phyloP scores from a whole-genome alignment of 2,113 vertebrate species.

The Gallinago undulata region DNA sequence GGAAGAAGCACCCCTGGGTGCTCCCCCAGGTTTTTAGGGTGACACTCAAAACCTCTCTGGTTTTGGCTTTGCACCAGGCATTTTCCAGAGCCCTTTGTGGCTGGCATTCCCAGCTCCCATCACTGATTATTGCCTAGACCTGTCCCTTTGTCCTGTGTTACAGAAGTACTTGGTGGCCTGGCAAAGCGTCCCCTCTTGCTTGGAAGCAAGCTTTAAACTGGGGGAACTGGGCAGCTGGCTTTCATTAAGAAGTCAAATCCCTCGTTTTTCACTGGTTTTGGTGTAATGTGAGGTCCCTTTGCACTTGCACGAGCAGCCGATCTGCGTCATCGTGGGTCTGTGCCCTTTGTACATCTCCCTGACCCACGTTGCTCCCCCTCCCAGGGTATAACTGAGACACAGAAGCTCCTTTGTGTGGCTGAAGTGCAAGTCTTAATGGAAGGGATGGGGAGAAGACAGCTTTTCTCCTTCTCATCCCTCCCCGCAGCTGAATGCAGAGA shows the following conservation, averaged over 20 bases:
- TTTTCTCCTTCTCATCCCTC: background rate
- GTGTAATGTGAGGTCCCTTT: background rate
- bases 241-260: too few relatives aligned
- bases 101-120: rapidly evolving
- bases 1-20: rapidly evolving
- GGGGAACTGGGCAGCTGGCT: background rate
- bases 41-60: background rate
- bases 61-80: background rate
- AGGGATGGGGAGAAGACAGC: background rate
- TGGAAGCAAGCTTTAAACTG: background rate
- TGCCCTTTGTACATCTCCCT: background rate
- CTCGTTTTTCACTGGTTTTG: background rate
- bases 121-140: rapidly evolving
- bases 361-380: rapidly evolving
- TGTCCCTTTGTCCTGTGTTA: background rate
- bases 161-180: background rate
- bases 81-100: background rate
- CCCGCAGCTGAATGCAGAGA: rapidly evolving
- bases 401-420: background rate
- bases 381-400: background rate
- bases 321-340: rapidly evolving
- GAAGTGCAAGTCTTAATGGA: background rate
- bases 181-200: background rate
- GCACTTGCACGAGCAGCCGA: background rate
- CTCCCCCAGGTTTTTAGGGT: background rate